Percentiles rank a stretch among this genome's conserved stretches.
Evolutionary conservation across 64 coral and sea anemone genomes (phyloP).

Genomic region (Exaiptasia diaphana): DNA sequence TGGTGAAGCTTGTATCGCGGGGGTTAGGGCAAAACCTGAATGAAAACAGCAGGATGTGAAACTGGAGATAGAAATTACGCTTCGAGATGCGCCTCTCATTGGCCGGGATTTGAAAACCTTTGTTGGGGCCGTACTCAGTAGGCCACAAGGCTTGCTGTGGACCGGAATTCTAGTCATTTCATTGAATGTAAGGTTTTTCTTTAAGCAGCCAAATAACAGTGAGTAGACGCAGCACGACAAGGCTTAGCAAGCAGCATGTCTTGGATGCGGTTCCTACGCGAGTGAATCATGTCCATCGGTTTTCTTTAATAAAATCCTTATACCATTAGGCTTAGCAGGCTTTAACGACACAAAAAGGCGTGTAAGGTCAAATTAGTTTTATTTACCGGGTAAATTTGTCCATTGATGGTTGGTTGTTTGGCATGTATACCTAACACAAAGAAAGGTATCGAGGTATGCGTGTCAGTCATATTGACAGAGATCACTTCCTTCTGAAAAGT

Average conservation of each 20-base stretch:
- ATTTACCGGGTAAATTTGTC: too few species aligned
- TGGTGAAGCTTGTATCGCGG: background rate
- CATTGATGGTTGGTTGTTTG: too few species aligned
- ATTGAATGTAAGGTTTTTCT: background rate
- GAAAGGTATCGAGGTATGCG: too few species aligned
- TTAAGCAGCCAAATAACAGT: slow-evolving; percentile 11
- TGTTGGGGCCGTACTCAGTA: background rate
- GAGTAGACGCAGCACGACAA: background rate
- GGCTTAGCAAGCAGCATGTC: background rate
- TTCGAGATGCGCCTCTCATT: background rate
- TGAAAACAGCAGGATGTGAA: background rate
- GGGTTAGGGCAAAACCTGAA: background rate
- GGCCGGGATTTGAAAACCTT: slow-evolving; percentile 8
- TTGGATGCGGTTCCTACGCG: too few species aligned
- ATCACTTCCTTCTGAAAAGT: too few species aligned
- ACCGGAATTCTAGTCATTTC: slow-evolving; percentile 9
- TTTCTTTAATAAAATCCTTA: too few species aligned
- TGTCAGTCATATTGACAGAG: too few species aligned
- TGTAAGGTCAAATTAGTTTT: too few species aligned
- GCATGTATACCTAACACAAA: too few species aligned
- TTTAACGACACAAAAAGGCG: too few species aligned
- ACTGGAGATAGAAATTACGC: background rate
- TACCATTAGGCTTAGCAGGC: too few species aligned
- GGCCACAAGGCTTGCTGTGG: background rate
- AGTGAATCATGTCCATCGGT: too few species aligned